Evolutionary conservation across 2,797 vertebrate genomes (phyloP).

Genomic region (Anguilla anguilla): DNA sequence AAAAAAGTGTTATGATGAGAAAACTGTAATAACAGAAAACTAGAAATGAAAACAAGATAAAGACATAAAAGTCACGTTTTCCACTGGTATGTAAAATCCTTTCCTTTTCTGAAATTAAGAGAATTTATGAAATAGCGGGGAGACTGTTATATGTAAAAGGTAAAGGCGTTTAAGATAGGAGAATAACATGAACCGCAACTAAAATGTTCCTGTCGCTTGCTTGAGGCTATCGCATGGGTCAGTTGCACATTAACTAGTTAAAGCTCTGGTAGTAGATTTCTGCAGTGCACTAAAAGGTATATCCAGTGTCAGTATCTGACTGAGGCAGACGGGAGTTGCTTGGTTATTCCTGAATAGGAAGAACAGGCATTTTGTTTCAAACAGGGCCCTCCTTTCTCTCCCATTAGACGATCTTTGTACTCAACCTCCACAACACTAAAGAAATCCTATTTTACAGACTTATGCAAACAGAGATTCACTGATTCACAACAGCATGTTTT

Average conservation of each 20-base stretch:
- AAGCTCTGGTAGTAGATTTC: background rate
- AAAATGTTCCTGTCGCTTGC: background rate
- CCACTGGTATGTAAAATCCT: too few relatives aligned
- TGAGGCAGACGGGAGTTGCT: background rate
- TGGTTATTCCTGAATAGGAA: background rate
- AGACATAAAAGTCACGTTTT: too few relatives aligned
- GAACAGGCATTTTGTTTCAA: background rate
- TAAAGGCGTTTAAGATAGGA: background rate
- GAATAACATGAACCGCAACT: background rate
- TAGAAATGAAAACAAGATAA: too few relatives aligned
- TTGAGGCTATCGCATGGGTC: background rate
- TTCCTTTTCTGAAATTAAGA: too few relatives aligned
- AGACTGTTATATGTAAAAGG: background rate
- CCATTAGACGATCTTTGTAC: background rate
- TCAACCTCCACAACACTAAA: background rate
- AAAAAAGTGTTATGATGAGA: too few relatives aligned
- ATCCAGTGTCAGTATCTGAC: background rate
- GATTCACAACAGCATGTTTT: background rate
- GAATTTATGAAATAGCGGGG: background rate
- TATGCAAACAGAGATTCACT: background rate
- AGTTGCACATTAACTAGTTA: background rate
- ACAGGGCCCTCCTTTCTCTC: background rate
- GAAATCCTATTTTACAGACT: background rate
- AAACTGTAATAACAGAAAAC: too few relatives aligned
- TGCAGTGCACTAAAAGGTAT: background rate